Conservation (phyloP, 2,113 vertebrate species). For the Hyperopisus bebe region DNA sequence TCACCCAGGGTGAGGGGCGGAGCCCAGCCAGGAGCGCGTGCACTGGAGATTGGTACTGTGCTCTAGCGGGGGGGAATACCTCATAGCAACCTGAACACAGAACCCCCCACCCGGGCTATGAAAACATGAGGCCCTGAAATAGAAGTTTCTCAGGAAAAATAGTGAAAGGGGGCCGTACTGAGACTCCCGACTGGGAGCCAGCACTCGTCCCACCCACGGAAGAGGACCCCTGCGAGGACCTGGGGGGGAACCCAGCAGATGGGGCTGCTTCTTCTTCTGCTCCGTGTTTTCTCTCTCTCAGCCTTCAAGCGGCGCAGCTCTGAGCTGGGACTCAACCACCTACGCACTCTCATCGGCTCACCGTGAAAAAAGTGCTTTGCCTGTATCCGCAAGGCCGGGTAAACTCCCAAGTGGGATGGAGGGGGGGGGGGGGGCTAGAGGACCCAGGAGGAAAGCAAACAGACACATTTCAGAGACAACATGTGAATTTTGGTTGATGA, state of each 20-base stretch:
- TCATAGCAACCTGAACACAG: not conserved
- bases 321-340: not conserved
- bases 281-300: not conserved
- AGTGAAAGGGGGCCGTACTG: not conserved
- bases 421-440: no score
- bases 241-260: conserved; percentile 11
- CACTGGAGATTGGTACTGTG: not conserved
- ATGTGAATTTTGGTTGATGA: not conserved
- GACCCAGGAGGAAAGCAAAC: not conserved
- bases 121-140: no score
- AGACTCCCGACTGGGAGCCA: not conserved
- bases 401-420: not conserved
- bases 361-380: not conserved
- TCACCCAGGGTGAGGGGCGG: not conserved
- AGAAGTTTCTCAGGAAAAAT: not conserved
- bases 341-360: not conserved
- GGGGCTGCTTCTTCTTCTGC: not conserved
- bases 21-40: not conserved
- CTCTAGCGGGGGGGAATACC: not conserved
- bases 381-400: not conserved
- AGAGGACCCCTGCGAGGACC: not conserved
- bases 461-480: not conserved
- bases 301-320: not conserved
- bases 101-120: not conserved
- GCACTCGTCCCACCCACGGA: not conserved